phyloP scores from a whole-genome alignment of 2,888 invertebrate species.

The Beris chalybata region DNA sequence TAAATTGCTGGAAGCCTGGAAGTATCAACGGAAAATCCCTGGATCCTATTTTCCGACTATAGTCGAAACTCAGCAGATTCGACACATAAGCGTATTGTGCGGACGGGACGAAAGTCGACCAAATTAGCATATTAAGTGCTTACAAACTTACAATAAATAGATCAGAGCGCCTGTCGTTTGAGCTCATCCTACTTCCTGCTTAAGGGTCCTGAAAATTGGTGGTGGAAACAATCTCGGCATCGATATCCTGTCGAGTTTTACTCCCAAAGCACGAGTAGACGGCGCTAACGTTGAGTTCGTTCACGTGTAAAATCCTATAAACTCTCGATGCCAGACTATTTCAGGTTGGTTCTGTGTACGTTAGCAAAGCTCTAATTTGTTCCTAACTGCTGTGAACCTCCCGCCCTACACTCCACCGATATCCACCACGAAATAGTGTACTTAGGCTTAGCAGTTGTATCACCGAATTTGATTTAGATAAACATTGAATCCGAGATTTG shows the following conservation, averaged over 20 bases:
- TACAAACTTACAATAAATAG: constrained; percentile 31
- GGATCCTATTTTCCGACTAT: not conserved
- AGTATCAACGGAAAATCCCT: constrained; percentile 15
- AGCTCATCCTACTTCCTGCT: constrained; percentile 1
- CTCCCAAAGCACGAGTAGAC: not conserved
- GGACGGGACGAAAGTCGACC: not conserved
- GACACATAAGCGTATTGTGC: not conserved
- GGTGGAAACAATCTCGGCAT: constrained; percentile 20
- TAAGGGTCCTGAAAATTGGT: constrained; percentile 6
- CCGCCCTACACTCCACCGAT: not conserved
- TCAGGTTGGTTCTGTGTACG: not conserved
- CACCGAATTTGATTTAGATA: constrained; percentile 21
- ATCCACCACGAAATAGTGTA: not conserved
- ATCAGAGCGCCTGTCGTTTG: constrained; percentile 16
- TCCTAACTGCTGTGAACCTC: too few species aligned
- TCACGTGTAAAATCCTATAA: constrained; percentile 22
- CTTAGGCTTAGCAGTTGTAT: not conserved
- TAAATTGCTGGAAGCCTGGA: constrained; percentile 18
- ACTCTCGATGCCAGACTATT: constrained; percentile 6
- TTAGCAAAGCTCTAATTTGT: too few species aligned
- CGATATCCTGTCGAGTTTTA: constrained; percentile 24
- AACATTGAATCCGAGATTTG: constrained; percentile 28
- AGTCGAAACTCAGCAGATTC: too few species aligned
- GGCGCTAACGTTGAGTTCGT: not conserved
- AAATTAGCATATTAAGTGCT: constrained; percentile 34